A percentile compares a stretch with the other conserved stretches of the same genome.
These are phyloP conservation scores for Hyles vespertilio DNA, from an alignment of 1,140 invertebrate genomes.

Conservation along the genomic window DNA sequence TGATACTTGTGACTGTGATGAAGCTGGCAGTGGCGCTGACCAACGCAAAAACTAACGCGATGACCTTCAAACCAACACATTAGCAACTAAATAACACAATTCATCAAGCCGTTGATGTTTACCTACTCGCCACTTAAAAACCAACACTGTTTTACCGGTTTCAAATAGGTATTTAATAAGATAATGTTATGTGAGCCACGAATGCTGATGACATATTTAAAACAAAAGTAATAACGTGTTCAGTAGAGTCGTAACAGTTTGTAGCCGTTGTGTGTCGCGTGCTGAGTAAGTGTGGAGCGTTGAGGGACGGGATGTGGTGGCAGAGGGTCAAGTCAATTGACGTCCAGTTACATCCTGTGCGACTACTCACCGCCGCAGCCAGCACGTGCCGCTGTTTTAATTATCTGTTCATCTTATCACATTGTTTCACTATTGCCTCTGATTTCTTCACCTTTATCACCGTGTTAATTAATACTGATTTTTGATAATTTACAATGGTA, in stretches of 20 bases:
- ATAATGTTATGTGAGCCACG: no score
- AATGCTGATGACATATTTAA: no score
- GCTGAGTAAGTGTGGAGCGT: conserved; percentile 24
- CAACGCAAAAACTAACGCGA: not conserved
- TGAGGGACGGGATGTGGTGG: conserved; percentile 50
- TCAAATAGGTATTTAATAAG: no score
- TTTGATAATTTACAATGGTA: no score
- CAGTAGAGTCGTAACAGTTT: no score
- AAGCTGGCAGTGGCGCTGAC: not conserved
- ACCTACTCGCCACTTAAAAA: no score
- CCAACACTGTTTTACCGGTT: no score
- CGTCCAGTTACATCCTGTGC: conserved; percentile 57
- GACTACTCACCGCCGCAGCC: conserved; percentile 33
- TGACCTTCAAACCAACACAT: not conserved
- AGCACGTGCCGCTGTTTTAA: conserved; percentile 50
- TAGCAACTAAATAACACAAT: no score
- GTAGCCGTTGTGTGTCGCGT: conserved; percentile 20
- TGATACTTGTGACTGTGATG: not conserved
- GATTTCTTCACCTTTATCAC: no score
- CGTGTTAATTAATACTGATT: no score
- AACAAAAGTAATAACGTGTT: no score
- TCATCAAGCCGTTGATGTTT: no score
- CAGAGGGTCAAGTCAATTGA: conserved; percentile 72
- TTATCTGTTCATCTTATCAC: conserved; percentile 22
- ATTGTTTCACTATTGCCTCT: not conserved